These are phyloP conservation scores for Buphagus erythrorhynchus DNA, from an alignment of 2,797 vertebrate species.

Conservation along the genomic window DNA sequence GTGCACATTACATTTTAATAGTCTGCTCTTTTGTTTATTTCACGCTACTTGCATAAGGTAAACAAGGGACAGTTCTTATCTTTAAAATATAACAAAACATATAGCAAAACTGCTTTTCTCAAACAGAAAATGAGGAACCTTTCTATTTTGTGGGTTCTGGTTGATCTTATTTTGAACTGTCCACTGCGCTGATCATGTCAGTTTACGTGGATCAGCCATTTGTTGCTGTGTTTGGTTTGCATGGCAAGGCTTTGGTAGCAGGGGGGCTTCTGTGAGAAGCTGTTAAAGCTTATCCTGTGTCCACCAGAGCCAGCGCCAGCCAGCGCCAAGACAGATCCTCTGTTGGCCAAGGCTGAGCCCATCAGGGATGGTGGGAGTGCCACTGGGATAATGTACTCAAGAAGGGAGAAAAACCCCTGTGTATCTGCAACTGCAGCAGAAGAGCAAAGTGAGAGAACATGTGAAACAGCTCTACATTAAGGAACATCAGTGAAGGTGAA, in stretches of 20 bases:
- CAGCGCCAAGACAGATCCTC: neutral
- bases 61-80: neutral
- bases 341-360: neutral
- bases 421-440: neutral
- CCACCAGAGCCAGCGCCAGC: neutral
- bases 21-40: neutral
- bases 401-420: neutral
- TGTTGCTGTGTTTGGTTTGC: neutral
- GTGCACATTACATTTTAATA: neutral
- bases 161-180: neutral
- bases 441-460: neutral
- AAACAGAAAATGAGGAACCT: neutral
- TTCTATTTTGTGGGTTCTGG: neutral
- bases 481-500: neutral
- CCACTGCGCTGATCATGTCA: neutral
- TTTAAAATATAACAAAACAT: neutral
- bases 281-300: neutral
- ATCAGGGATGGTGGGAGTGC: neutral
- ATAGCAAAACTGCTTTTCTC: neutral
- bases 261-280: neutral
- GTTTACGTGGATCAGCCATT: neutral
- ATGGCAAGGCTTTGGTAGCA: neutral
- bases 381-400: rapidly evolving
- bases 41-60: neutral
- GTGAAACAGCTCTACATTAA: neutral